phyloP scores from a whole-genome alignment of 2,888 invertebrate genomes.

The Tenthredo notha region DNA sequence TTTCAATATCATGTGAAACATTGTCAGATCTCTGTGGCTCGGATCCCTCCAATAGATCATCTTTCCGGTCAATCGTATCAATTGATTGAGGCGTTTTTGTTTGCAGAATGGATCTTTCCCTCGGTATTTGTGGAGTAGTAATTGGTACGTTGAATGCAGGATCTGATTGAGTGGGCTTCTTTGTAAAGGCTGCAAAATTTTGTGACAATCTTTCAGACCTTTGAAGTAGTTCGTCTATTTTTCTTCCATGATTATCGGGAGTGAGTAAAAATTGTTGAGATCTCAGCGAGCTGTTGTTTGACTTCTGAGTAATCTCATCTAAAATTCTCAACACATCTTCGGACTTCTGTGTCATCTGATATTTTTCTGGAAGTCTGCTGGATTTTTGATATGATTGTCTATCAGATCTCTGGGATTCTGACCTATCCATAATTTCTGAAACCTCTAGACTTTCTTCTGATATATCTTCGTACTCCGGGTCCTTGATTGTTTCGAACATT shows the following conservation, averaged over 20 bases:
- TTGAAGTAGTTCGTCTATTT: conserved; percentile 47
- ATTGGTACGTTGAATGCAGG: background rate
- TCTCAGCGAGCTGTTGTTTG: conserved; percentile 43
- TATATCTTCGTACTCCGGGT: conserved; percentile 75
- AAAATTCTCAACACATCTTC: conserved; percentile 71
- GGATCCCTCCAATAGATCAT: background rate
- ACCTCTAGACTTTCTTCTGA: conserved; percentile 76
- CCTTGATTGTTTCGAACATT: conserved; percentile 47
- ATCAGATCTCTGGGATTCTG: conserved; percentile 62
- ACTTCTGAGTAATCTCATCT: conserved; percentile 70
- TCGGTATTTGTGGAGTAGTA: background rate
- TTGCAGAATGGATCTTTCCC: background rate
- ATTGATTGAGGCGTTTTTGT: background rate
- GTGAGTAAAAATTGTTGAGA: conserved; percentile 34
- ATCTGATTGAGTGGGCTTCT: conserved; percentile 18
- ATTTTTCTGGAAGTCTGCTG: conserved; percentile 67
- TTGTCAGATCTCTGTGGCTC: background rate
- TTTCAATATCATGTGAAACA: conserved; percentile 3
- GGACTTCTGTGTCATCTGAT: conserved; percentile 68
- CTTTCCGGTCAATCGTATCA: background rate
- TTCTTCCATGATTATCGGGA: conserved; percentile 28
- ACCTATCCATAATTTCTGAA: conserved; percentile 73
- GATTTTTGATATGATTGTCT: conserved; percentile 60
- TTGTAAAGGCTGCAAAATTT: conserved; percentile 33
- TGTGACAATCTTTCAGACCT: conserved; percentile 36